These are phyloP conservation scores for Gyps fulvus DNA, from an alignment of 2,113 vertebrate species.

Conservation along the genomic window DNA sequence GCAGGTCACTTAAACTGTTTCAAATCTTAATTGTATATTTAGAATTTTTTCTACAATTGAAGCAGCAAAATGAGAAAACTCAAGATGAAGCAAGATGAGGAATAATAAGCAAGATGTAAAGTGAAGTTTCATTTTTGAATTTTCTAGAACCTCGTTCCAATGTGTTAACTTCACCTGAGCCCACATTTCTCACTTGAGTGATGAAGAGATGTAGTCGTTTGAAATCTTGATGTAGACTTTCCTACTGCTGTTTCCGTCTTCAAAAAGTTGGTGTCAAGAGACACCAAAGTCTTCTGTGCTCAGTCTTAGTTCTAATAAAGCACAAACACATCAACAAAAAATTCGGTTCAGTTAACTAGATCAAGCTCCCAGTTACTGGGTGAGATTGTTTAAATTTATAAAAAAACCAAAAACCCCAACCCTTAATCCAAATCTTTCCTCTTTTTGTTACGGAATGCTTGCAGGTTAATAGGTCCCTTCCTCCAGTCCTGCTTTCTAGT, in stretches of 20 bases:
- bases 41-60: not conserved
- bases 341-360: not conserved
- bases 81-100: not conserved
- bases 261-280: not conserved
- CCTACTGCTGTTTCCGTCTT: not conserved
- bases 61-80: not conserved
- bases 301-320: not conserved
- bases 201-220: not conserved
- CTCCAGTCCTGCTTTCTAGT: not conserved
- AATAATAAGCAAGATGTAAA: not conserved
- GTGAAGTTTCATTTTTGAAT: not conserved
- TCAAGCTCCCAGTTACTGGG: not conserved
- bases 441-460: not conserved
- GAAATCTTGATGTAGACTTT: not conserved
- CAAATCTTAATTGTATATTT: not conserved
- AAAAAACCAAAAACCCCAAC: not conserved
- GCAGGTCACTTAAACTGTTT: not conserved
- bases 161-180: not conserved
- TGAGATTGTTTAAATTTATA: not conserved
- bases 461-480: not conserved
- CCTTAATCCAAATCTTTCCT: not conserved
- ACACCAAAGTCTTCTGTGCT: not conserved
- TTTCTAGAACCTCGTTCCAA: not conserved
- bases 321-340: not conserved
- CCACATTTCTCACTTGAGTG: not conserved